Evolutionary conservation across 2,113 vertebrate genomes (phyloP), one percentile per base, ranked within the genome.

Genomic region (Aegotheles bennettii): DNA sequence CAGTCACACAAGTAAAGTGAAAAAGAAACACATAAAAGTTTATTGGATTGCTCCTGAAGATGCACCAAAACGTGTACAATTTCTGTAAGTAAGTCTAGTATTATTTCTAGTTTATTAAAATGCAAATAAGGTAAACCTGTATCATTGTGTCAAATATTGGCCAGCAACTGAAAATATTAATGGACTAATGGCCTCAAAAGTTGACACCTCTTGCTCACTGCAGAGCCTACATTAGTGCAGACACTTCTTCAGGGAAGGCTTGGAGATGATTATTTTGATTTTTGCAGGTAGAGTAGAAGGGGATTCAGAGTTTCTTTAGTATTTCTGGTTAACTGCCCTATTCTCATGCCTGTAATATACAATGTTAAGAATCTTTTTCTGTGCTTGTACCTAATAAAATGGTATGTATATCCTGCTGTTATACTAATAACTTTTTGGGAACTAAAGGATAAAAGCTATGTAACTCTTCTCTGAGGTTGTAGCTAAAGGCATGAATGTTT

Each of bases 1-100:
- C 87, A 99, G 99, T 95, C 99, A 99, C 68, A 98, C 94, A 73
- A 98, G 35, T 69, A 71, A 97, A 64, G 82, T 84, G 23, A 98
- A 96, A 76, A 99, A 99, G 96, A 96, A 93, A 24, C 53, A 97
- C 24, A 36, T 99, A 50, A 94, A 97, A 74, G 98, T 97, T 47
- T 96, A 98, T 40, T 99, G 99, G 99, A 88, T 96, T 50, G 97
- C 98, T 91, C 98, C 98, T 43, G 56, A 60, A 68, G 61, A 76
- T 82, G 94, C 97, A 88, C 98, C 98, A 6, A 76, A 95, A 50
- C 97, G n/a, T 24, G 33, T 99, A 61, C 98, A 96, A 48, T 99
- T 99, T 96, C 91, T 98, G 99, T 99, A 97, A 98, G 99, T 98
- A 89, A 48, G 65, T 14, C 13, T 40, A 28, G 1, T 51, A 23